Base-by-base conservation (phyloP, 2,113 vertebrate species). In the Montifringilla adamsi region DNA sequence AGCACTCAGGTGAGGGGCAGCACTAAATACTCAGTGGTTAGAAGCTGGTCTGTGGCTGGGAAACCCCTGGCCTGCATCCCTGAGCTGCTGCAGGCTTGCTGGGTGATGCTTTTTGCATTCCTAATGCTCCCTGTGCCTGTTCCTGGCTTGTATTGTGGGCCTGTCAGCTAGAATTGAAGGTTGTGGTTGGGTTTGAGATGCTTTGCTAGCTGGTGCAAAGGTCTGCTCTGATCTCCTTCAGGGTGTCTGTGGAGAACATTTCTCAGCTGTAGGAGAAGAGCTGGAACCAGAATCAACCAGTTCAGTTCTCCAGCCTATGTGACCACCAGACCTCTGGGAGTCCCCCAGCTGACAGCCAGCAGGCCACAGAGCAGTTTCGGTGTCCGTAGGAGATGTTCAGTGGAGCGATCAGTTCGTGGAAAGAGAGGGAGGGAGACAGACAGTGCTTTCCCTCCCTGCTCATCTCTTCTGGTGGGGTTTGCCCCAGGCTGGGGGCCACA, bases 391-490 rank as follows among this genome's bases (percentile, higher is more conserved):
- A 44, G 64, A 39, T 2, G 8, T n/a, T 63, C 33, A 72, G 39
- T n/a, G 49, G 35, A 22, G 20, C 3, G 9, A 74, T 88, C 49
- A 56, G 52, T 49, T 68, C n/a, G 1, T 9, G 66, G 62, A 77
- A 53, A 66, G 50, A 26, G 52, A 30, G 7, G 7, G 53, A 68
- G 21, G 4, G 37, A 59, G 20, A 23, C 8, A 18, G n/a, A 11
- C 35, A 24, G 26, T 43, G 4, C 37, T 44, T 63, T 77, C 39
- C 15, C 39, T 84, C 41, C 50, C 15, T 39, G 30, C n/a, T 59
- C 0, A 0, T 68, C 74, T 21, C 72, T 55, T 72, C 0, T 0
- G 11, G 13, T 70, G 4, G 2, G 16, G 23, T 59, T 37, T 74
- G 47, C 46, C n/a, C 8, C 3, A 0, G 31, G 28, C 56, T 63